phyloP scores from a whole-genome alignment of 2,888 invertebrate species.

The Tubiluchus corallicola region DNA sequence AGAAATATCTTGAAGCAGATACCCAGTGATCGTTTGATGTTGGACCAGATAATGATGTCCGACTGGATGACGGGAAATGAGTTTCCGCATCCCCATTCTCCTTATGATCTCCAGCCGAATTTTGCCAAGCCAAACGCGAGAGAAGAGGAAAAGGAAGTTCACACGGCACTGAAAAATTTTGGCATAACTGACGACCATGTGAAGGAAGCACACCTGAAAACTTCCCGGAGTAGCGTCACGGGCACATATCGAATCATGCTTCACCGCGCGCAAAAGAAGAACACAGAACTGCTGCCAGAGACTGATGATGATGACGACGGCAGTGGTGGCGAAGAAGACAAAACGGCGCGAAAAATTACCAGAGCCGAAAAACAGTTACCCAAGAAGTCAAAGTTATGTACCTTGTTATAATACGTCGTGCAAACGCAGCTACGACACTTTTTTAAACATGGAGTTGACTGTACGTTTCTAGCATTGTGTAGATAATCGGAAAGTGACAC shows the following conservation, averaged over 20 bases:
- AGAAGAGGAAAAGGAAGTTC: slow-evolving; percentile 35
- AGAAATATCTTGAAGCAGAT: neutral
- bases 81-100: neutral
- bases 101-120: neutral
- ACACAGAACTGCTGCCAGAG: neutral
- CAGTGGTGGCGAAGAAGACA: too few relatives aligned
- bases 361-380: too few relatives aligned
- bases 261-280: slow-evolving; percentile 24
- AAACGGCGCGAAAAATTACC: too few relatives aligned
- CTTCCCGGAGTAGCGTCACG: slow-evolving; percentile 43
- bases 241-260: slow-evolving; percentile 51
- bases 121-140: slow-evolving; percentile 12
- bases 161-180: slow-evolving; percentile 35
- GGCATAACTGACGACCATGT: slow-evolving; percentile 43
- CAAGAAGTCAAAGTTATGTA: too few relatives aligned
- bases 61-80: neutral
- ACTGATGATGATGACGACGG: neutral
- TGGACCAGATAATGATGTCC: neutral
- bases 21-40: neutral
- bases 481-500: too few relatives aligned
- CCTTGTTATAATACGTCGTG: too few relatives aligned
- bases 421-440: too few relatives aligned
- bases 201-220: slow-evolving; percentile 35
- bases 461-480: too few relatives aligned
- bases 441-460: too few relatives aligned